Evolutionary conservation across 2,888 invertebrate species (phyloP), one percentile per base, ranked within the genome.

Genomic region (Apotomis betuletana): DNA sequence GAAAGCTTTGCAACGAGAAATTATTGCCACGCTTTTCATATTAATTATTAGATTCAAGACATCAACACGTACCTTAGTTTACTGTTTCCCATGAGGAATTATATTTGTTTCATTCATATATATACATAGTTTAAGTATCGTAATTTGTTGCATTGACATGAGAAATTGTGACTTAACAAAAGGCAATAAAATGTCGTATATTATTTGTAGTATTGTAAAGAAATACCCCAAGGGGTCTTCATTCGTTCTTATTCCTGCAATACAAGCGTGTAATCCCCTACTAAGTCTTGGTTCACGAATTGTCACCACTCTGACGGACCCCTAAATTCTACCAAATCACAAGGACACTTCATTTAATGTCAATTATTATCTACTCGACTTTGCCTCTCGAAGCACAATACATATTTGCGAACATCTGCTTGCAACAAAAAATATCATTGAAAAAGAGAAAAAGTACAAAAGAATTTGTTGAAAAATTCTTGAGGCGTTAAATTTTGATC

Each of bases 401-500:
- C 75, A 73, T 86, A 84, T 87, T 87, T 86, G 78, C 83, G 80
- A 81, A 85, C 88, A 90, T 89, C 89, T 89, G 90, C 85, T 62
- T 44, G 55, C 27, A 67, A 65, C 44, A 73, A 69, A 59, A 70
- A 68, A 74, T 52, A 67, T 61, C 60, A 64, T 65, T 62, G 44
- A 41, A 52, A 61, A 54, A 49, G 12, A 49, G 54, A 27, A 57
- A 65, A 13, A 55, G 13, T 44, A 86, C 85, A 87, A 86, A 78
- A 75, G 77, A 79, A 70, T 79, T 79, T 79, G 75, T 79, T 76
- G 77, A 75, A 77, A 3, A 83, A 78, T 80, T 81, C 80, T 80
- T 80, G 85, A 84, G 83, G 88, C 90, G 89, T 90, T 81, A 90
- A 90, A 90, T 90, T 87, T 85, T 87, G 85, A 88, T 85, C 85